Evolutionary conservation across 2,113 vertebrate species (phyloP), one percentile per base, ranked within the genome.

Genomic region (Colistium nudipinnis): DNA sequence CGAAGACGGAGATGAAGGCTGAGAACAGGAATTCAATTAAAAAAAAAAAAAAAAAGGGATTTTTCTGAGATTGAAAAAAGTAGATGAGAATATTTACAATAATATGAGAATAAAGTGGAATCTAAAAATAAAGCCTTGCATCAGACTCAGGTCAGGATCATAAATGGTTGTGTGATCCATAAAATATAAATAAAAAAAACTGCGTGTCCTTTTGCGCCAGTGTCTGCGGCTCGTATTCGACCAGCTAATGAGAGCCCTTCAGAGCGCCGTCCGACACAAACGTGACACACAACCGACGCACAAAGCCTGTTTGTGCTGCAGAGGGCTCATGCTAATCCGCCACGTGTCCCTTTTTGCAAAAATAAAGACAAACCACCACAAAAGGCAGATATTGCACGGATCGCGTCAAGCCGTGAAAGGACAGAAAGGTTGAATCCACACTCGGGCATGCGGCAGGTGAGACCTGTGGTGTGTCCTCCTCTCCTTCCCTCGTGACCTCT

Each of bases 211-310:
- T 81, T 55, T 72, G 17, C 53, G 44, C 39, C 33, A 59, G 77
- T 74, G 45, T 51, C 48, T 51, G 13, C n/a, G n/a, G n/a, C 73
- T 45, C 47, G 56, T 41, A 47, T 31, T 74, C 70, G 55, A 87
- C 83, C 83, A 64, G 83, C 72, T 86, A 87, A 86, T 77, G 83
- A 87, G 70, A 86, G 54, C 65, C 72, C 79, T 64, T 79, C 66
- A 57, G 68, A 74, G 74, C 33, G 13, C 38, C 25, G 43, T 20
- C 28, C 6, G 6, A 48, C 67, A 81, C 73, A 82, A 81, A 82
- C 68, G 77, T 54, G 19, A 53, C 20, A 48, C 9, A 54, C 45
- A 82, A 48, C 51, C 55, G 51, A 48, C 48, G 36, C 76, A 86
- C 82, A 82, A 79, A 82, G 82, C 74, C 10, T 80, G 84, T 85